Evolutionary conservation across 2,888 invertebrate genomes (phyloP), one percentile per base, ranked within the genome.

Genomic region (Thalpophila matura): DNA sequence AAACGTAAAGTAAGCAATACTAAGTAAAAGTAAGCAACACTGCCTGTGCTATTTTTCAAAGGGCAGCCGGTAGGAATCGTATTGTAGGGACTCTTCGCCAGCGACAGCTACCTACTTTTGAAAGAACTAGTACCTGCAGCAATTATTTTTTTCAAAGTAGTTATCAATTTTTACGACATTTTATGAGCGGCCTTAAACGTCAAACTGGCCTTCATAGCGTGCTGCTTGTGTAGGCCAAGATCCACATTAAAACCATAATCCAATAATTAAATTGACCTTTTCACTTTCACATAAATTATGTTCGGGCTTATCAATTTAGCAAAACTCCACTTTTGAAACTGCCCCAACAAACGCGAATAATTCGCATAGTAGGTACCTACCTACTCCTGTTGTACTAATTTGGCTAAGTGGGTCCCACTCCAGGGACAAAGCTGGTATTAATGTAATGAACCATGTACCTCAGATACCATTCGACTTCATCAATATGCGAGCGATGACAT

Each of bases 321-420:
- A 18, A 16, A 16, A 62, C 33, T 69, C 20, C 26, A 20, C 10
- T 37, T 62, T 43, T 22, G 14, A 22, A 40, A 40, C 35, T 27
- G 33, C 3, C 9, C 14, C 7, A 2, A 9, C 3, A 26, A 14
- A 26, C 9, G 18, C 27, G 38, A 47, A 61, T 38, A 22, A 35
- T 53, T 38, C 38, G 12, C 50, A 22, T 43, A 14, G 16, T 50
- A n/a, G n/a, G n/a, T n/a, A n/a, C n/a, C n/a, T n/a, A n/a, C n/a
- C n/a, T 58, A 69, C 10, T 51, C 18, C 26, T 20, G 33, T 54
- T 42, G 46, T 10, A 76, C 45, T 60, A 73, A 73, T 73, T 77
- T 51, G 5, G 42, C 54, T 73, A 60, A 73, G 73, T 73, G 55
- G 18, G 1, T 12, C 27, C 26, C 9, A 7, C 74, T 55, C 43